Base-by-base conservation (phyloP, 2,113 vertebrate species). In the Colossoma macropomum region DNA sequence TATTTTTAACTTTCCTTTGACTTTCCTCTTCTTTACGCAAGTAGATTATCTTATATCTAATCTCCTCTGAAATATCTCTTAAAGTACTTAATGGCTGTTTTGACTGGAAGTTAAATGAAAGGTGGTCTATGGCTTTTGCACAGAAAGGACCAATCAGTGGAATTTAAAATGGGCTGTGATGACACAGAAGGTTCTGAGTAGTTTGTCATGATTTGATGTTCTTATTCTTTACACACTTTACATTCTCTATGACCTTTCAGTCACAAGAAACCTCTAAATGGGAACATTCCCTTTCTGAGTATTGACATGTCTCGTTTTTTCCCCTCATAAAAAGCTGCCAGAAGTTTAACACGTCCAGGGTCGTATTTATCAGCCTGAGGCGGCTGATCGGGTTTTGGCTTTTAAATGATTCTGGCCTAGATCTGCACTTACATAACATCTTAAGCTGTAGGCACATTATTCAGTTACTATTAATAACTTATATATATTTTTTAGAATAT, bases 291-390 rank as follows among this genome's bases (percentile, higher is more conserved):
- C 15, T 59, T 69, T 69, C 70, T 59, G n/a, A 12, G 45, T 48
- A 11, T 62, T 66, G 50, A 75, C 38, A 71, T 21, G 62, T 69
- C 78, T 82, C 65, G 5, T 19, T 41, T 82, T n/a, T 69, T 60
- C 41, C 62, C 71, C 72, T 56, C 62, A 30, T 50, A 65, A 56
- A 80, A 69, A 69, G 75, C 77, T 50, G 71, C 50, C 72, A 80
- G 52, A 70, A 21, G 32, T 70, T 23, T 70, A 23, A 70, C 68
- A 70, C 34, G 13, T 70, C 8, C 7, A 41, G 34, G 34, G 68
- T 41, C 30, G 16, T 27, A 30, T 30, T 65, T 34, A 2, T 68
- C 27, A 30, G 27, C 19, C 27, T 30, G 21, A 70, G 34, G n/a
- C 32, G 23, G 21, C 32, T 41, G 25, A 41, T 70, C 21, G 21